Evolutionary conservation across 35 echinoderm and acorn worm species (phyloP).

Genomic region (Anneissia japonica): DNA sequence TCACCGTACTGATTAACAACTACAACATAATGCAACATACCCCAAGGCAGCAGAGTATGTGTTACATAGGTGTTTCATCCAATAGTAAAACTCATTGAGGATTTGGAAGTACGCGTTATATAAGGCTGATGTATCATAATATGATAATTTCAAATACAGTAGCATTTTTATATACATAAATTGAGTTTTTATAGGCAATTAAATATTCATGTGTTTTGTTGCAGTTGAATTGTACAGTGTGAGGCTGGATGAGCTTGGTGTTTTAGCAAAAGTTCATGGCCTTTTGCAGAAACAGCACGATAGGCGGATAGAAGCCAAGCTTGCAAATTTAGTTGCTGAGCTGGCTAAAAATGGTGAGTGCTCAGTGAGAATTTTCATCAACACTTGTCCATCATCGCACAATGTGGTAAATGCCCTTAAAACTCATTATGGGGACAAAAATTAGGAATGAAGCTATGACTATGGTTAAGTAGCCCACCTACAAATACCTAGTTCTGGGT

Average conservation of each 20-base stretch:
- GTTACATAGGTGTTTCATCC: too few species aligned
- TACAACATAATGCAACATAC: too few species aligned
- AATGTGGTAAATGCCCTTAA: neutral
- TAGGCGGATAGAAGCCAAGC: neutral
- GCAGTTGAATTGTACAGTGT: neutral
- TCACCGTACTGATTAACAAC: too few species aligned
- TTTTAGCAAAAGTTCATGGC: neutral
- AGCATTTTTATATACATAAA: too few species aligned
- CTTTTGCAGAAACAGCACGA: neutral
- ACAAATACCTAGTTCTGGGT: too few species aligned
- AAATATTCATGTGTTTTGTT: neutral
- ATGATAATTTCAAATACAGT: too few species aligned
- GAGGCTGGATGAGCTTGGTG: neutral
- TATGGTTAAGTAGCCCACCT: neutral
- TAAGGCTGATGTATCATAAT: too few species aligned
- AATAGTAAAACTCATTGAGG: too few species aligned
- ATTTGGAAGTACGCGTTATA: too few species aligned
- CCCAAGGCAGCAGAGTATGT: too few species aligned
- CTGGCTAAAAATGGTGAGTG: constrained; percentile 56
- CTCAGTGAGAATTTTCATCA: neutral
- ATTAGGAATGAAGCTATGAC: neutral
- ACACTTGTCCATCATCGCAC: neutral
- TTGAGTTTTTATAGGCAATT: too few species aligned
- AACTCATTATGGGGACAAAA: neutral
- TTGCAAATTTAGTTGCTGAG: constrained; percentile 52